These are phyloP conservation scores for Cheilosia grossa DNA, from an alignment of 2,888 invertebrate genomes.

Conservation along the genomic window DNA sequence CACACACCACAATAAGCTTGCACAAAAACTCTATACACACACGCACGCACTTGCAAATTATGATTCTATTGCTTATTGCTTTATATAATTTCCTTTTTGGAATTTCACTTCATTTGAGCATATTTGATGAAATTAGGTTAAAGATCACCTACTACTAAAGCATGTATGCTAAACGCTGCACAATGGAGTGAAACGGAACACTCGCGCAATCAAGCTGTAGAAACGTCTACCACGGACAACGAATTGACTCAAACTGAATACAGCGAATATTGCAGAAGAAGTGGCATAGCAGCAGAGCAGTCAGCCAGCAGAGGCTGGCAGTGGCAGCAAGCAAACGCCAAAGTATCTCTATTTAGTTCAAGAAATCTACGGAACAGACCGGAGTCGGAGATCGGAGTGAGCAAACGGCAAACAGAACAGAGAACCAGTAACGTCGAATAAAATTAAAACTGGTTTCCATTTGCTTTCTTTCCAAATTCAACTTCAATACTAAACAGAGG, in stretches of 20 bases:
- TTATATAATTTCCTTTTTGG: constrained; percentile 8
- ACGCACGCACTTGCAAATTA: constrained; percentile 26
- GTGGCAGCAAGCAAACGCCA: background rate
- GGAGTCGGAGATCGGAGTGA: constrained; percentile 15
- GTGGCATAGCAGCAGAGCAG: constrained; percentile 4
- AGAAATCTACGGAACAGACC: constrained; percentile 49
- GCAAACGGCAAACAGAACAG: constrained; percentile 31
- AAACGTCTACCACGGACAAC: constrained; percentile 49
- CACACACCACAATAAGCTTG: constrained; percentile 16
- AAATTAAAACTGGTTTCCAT: constrained; percentile 71
- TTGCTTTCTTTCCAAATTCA: constrained; percentile 70
- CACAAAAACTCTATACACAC: constrained; percentile 16
- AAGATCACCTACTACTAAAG: constrained; percentile 59
- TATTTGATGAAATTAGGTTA: constrained; percentile 68
- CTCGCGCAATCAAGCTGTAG: constrained; percentile 1
- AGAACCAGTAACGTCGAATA: constrained; percentile 59
- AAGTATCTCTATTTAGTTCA: constrained; percentile 60
- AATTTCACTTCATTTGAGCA: constrained; percentile 53
- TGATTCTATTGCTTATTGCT: constrained; percentile 23
- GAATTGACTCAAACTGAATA: constrained; percentile 61
- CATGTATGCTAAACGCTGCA: constrained; percentile 16
- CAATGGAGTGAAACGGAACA: constrained; percentile 28
- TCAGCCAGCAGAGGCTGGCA: too few relatives aligned
- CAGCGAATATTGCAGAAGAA: constrained; percentile 43
- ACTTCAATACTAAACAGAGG: constrained; percentile 45